Evolutionary conservation across 2,888 invertebrate genomes (phyloP).

Genomic region (Phytoseiulus persimilis): DNA sequence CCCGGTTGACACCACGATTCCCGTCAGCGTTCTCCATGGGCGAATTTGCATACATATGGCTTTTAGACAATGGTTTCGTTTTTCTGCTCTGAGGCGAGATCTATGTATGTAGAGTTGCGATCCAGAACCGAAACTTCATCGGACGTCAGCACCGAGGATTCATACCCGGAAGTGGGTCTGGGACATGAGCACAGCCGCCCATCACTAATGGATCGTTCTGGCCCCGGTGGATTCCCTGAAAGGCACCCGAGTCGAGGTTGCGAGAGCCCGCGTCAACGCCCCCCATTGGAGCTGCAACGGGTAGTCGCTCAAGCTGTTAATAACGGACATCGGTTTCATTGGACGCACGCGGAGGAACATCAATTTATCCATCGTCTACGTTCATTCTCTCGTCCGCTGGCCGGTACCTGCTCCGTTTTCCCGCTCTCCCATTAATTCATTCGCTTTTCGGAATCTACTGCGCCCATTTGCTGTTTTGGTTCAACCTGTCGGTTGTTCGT

Average conservation of each 20-base stretch:
- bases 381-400: neutral
- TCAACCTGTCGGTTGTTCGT: neutral
- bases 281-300: neutral
- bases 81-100: neutral
- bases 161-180: too few relatives aligned
- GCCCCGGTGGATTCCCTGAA: too few relatives aligned
- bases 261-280: neutral
- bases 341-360: neutral
- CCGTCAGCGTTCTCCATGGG: neutral
- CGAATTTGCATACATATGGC: slow-evolving; percentile 37
- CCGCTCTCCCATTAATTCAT: neutral
- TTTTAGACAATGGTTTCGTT: neutral
- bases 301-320: neutral
- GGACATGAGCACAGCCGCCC: too few relatives aligned
- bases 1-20: neutral
- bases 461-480: neutral
- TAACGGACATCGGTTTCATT: neutral
- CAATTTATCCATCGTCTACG: neutral
- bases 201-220: too few relatives aligned
- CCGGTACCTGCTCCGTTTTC: neutral
- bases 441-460: neutral
- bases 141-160: too few relatives aligned
- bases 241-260: too few relatives aligned
- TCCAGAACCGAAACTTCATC: too few relatives aligned
- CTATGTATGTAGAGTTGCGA: too few relatives aligned